A percentile compares a stretch with the other conserved stretches of the same genome.
These are phyloP conservation scores for Cnemophilus loriae DNA, from an alignment of 2,113 vertebrate species.

Conservation along the genomic window DNA sequence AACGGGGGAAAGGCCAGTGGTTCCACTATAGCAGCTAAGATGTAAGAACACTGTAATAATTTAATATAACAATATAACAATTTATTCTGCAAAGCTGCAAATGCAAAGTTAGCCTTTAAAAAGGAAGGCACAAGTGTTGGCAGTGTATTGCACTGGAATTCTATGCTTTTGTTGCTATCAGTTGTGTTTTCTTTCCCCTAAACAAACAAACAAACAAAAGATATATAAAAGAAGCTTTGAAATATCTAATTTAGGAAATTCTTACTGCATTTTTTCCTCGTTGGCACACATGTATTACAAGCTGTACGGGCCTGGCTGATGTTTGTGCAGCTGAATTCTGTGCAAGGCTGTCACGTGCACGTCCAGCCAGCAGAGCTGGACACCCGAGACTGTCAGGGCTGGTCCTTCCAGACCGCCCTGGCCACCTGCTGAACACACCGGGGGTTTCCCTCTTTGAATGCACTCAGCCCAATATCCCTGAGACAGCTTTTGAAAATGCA, in stretches of 20 bases:
- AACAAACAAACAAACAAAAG: constrained; percentile 8
- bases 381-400: neutral
- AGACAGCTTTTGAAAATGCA: neutral
- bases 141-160: constrained; percentile 1
- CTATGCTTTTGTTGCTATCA: neutral
- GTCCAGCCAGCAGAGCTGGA: neutral
- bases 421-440: neutral
- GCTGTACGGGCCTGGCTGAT: neutral
- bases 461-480: too few species aligned
- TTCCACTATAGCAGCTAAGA: neutral
- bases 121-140: neutral
- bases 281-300: neutral
- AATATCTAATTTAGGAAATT: neutral
- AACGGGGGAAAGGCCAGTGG: neutral
- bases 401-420: neutral
- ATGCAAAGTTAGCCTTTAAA: neutral
- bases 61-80: neutral
- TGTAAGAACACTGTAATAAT: neutral
- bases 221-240: neutral
- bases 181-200: neutral
- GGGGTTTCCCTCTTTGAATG: too few species aligned
- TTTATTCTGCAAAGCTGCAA: neutral
- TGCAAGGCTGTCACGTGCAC: neutral
- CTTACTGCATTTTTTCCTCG: neutral
- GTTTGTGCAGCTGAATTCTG: neutral